Conservation (phyloP, 2,888 invertebrate species). For the Epinotia bilunana region DNA sequence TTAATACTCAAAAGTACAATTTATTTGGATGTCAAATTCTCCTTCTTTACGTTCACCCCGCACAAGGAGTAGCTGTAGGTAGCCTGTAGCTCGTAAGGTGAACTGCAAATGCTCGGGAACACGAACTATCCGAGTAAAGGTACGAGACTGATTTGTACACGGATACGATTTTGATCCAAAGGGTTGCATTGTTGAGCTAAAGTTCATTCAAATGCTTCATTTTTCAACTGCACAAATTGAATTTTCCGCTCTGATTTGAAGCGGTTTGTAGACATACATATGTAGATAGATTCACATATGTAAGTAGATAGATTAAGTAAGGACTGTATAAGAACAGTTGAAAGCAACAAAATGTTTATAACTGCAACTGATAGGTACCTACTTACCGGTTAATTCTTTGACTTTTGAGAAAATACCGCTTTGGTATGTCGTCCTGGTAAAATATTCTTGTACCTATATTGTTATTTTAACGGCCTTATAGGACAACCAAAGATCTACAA, state of each 20-base stretch:
- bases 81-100: slow-evolving; percentile 18
- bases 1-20: too few species aligned
- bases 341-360: too few species aligned
- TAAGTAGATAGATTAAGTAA: too few species aligned
- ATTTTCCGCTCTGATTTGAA: background rate
- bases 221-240: slow-evolving; percentile 5
- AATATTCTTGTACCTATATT: too few species aligned
- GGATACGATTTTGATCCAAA: slow-evolving; percentile 34
- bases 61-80: slow-evolving; percentile 20
- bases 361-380: too few species aligned
- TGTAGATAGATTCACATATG: too few species aligned
- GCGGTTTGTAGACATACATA: background rate
- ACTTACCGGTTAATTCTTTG: too few species aligned
- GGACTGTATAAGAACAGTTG: too few species aligned
- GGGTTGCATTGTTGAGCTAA: slow-evolving; percentile 23
- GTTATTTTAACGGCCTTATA: too few species aligned
- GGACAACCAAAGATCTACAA: too few species aligned
- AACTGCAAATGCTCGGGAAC: slow-evolving; percentile 36
- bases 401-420: too few species aligned
- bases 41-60: slow-evolving; percentile 10
- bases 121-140: slow-evolving; percentile 25
- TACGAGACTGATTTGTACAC: slow-evolving; percentile 35
- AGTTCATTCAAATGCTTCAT: slow-evolving; percentile 40
- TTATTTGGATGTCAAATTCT: slow-evolving; percentile 10
- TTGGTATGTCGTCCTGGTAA: too few species aligned